Conservation (phyloP, 2,888 invertebrate species). For the Synergus umbraculus region DNA sequence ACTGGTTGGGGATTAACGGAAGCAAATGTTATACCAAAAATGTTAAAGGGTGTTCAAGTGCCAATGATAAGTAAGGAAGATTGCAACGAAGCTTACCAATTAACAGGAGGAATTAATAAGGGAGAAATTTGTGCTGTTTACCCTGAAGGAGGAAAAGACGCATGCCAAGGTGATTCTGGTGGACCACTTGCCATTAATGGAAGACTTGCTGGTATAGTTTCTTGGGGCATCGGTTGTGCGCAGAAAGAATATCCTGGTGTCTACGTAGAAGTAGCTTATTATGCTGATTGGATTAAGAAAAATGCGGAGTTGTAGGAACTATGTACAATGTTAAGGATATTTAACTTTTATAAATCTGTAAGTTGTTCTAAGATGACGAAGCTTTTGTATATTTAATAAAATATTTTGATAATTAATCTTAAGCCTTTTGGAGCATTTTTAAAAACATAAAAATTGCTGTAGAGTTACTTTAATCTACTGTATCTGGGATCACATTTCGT, state of each 20-base stretch:
- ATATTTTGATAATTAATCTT: no score
- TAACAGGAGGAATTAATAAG: no score
- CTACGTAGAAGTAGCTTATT: constrained; percentile 34
- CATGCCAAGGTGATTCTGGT: constrained; percentile 47
- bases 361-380: no score
- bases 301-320: neutral
- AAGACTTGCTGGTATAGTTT: constrained; percentile 41
- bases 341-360: no score
- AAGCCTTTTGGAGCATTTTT: no score
- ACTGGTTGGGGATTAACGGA: constrained; percentile 57
- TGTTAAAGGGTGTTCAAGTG: constrained; percentile 76
- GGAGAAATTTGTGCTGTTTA: constrained; percentile 40
- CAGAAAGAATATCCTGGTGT: constrained; percentile 31
- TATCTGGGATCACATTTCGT: no score
- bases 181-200: constrained; percentile 39
- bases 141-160: neutral
- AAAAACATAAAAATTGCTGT: no score
- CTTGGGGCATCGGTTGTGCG: constrained; percentile 45
- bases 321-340: no score
- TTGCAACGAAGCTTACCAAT: constrained; percentile 76
- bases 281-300: constrained; percentile 23
- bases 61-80: constrained; percentile 78
- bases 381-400: no score
- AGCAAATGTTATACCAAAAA: neutral
- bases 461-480: no score